phyloP scores from a whole-genome alignment of 2,888 invertebrate species.

The Sympetrum striolatum region DNA sequence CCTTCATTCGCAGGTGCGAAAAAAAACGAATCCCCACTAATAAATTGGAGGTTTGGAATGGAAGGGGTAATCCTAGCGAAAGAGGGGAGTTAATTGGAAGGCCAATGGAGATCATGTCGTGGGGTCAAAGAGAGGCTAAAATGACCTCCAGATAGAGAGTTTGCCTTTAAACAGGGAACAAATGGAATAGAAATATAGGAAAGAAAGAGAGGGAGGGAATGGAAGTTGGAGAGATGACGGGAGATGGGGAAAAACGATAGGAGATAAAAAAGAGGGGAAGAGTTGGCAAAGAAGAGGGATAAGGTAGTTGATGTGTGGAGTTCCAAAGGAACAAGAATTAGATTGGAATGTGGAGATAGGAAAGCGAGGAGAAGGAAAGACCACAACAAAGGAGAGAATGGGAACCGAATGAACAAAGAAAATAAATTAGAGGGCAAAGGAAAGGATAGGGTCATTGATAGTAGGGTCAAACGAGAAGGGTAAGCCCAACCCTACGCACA shows the following conservation, averaged over 20 bases:
- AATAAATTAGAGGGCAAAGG: not conserved
- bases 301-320: not conserved
- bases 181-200: not conserved
- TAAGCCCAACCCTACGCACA: not conserved
- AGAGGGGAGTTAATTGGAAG: not conserved
- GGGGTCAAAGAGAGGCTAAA: not conserved
- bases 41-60: not conserved
- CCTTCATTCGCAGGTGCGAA: too few species aligned
- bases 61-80: not conserved
- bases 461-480: too few species aligned
- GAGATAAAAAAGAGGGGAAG: not conserved
- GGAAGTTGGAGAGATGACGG: not conserved
- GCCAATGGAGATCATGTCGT: conserved; percentile 12
- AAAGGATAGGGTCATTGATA: not conserved
- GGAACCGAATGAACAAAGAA: not conserved
- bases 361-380: not conserved
- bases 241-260: not conserved
- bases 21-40: too few species aligned
- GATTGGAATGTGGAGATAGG: not conserved
- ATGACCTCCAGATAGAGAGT: not conserved
- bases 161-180: not conserved
- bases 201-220: not conserved
- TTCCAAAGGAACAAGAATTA: not conserved
- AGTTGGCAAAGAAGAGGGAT: not conserved
- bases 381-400: not conserved